These are phyloP conservation scores for Patella vulgata DNA, from an alignment of 1,140 invertebrate genomes.

Conservation along the genomic window DNA sequence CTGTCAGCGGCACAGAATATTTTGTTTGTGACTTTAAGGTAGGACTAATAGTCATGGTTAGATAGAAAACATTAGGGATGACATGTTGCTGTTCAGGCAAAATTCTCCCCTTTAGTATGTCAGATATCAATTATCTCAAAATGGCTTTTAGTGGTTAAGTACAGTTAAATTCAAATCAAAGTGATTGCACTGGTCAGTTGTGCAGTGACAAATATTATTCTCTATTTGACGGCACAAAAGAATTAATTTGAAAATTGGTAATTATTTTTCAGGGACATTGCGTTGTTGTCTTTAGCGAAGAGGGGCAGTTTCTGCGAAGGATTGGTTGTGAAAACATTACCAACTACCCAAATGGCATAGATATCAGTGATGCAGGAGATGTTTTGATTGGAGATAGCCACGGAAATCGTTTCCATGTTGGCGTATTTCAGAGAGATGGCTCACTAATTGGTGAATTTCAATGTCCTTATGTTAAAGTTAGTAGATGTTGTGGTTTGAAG, in stretches of 20 bases:
- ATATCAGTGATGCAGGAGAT: conserved; percentile 95
- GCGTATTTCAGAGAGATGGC: conserved; percentile 87
- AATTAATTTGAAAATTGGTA: too few species aligned
- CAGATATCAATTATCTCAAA: too few species aligned
- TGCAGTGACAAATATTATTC: too few species aligned
- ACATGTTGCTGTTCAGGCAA: too few species aligned
- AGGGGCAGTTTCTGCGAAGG: conserved; percentile 88
- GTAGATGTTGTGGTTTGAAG: conserved; percentile 95
- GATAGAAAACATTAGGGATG: too few species aligned
- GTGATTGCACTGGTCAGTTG: too few species aligned
- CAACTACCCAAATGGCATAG: conserved; percentile 97
- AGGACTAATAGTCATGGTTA: too few species aligned
- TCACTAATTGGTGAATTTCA: conserved; percentile 92
- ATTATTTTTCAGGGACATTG: conserved; percentile 84
- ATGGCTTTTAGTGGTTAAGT: too few species aligned
- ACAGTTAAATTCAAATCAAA: too few species aligned
- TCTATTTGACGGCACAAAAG: too few species aligned
- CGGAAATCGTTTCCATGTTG: conserved; percentile 96
- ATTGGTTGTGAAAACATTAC: conserved; percentile 96
- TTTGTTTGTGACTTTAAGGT: conserved; percentile 97
- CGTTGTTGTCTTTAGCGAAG: conserved; percentile 93
- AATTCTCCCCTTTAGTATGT: too few species aligned
- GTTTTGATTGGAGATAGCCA: conserved; percentile 97
- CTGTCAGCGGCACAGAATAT: conserved; percentile 92
- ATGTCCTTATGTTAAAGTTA: conserved; percentile 96